Conservation (phyloP, 2,888 invertebrate species). For the Cecidostiba fungosa region DNA sequence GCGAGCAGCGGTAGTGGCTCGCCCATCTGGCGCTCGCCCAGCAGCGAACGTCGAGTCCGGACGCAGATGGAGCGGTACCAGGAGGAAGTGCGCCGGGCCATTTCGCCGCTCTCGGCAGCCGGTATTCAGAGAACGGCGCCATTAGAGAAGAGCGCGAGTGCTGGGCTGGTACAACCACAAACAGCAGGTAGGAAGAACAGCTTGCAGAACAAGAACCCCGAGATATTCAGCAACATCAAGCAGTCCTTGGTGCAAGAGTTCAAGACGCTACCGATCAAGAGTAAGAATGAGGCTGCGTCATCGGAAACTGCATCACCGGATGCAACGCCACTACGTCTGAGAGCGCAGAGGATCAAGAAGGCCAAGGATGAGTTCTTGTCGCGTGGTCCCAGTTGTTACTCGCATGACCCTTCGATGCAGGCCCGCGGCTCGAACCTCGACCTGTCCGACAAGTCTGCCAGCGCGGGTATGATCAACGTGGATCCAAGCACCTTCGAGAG, state of each 20-base stretch:
- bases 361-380: conserved; percentile 88
- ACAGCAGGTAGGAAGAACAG: conserved; percentile 38
- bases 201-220: conserved; percentile 51
- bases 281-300: background rate
- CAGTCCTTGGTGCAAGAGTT: conserved; percentile 50
- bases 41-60: conserved; percentile 83
- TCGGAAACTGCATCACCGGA: conserved; percentile 45
- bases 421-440: conserved; percentile 12
- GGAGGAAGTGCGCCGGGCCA: conserved; percentile 78
- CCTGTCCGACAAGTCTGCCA: conserved; percentile 85
- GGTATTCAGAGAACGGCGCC: conserved; percentile 70
- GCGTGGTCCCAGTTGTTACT: conserved; percentile 72
- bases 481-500: conserved; percentile 84
- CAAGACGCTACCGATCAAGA: conserved; percentile 34
- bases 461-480: conserved; percentile 89
- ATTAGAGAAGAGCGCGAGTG: conserved; percentile 85
- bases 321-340: conserved; percentile 76
- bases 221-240: conserved; percentile 53
- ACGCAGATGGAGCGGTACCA: conserved; percentile 81
- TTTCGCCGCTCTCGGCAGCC: conserved; percentile 47
- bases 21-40: conserved; percentile 85
- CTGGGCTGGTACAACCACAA: conserved; percentile 79
- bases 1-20: conserved; percentile 84
- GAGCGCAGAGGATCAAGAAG: conserved; percentile 84
- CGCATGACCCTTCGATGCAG: conserved; percentile 60